Evolutionary conservation across 2,797 vertebrate genomes (phyloP).

Genomic region (Tarsius wallacei): DNA sequence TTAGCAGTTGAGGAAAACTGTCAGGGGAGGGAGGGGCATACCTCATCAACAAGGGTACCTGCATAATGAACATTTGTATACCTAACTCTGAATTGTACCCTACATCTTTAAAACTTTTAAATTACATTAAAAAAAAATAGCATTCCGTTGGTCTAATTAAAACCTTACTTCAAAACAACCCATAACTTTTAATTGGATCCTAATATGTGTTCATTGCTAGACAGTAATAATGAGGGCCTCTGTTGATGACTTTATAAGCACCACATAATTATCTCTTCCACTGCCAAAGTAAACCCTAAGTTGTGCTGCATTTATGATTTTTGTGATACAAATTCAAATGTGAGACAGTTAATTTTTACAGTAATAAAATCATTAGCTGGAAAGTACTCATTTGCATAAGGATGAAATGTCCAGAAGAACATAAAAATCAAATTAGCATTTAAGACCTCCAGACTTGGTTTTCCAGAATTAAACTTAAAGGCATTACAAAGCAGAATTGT

Average conservation of each 20-base stretch:
- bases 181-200: constrained; percentile 65
- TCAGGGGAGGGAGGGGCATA: too few relatives aligned
- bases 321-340: constrained; percentile 55
- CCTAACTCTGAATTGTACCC: too few relatives aligned
- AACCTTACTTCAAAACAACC: constrained; percentile 36
- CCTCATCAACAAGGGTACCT: too few relatives aligned
- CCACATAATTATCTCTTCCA: constrained; percentile 10
- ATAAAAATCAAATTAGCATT: constrained; percentile 51
- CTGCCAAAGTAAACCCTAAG: not conserved
- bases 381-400: constrained; percentile 54
- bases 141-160: constrained; percentile 54
- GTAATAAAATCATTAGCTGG: constrained; percentile 53
- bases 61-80: too few relatives aligned
- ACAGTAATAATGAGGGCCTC: not conserved
- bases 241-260: not conserved
- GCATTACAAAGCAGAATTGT: constrained; percentile 12
- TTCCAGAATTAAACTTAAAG: constrained; percentile 39
- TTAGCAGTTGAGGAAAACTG: too few relatives aligned
- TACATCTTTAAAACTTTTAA: too few relatives aligned
- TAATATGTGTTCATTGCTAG: constrained; percentile 42
- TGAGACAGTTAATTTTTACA: constrained; percentile 40
- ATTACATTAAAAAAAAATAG: too few relatives aligned
- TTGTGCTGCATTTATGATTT: not conserved
- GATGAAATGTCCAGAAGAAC: constrained; percentile 63
- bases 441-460: constrained; percentile 14